Percentiles rank a stretch among this genome's conserved stretches.
phyloP scores from a whole-genome alignment of 2,113 vertebrate species.

The Myodes glareolus region DNA sequence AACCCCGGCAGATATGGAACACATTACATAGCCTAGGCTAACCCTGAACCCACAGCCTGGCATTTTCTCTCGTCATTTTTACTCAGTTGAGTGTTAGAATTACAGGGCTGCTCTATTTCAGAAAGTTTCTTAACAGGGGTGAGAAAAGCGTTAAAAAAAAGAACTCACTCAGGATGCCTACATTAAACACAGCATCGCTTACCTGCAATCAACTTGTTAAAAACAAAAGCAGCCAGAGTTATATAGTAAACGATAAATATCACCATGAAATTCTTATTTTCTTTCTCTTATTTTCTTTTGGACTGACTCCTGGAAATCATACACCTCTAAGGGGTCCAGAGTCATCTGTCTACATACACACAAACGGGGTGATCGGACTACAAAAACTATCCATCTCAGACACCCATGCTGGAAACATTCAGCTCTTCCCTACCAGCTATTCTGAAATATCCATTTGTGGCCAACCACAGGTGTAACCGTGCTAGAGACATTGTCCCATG shows the following conservation, averaged over 20 bases:
- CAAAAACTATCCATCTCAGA: not conserved
- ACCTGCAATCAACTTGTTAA: not conserved
- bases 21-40: not conserved
- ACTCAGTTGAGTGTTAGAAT: not conserved
- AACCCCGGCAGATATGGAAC: not conserved
- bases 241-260: not conserved
- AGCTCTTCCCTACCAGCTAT: not conserved
- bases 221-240: not conserved
- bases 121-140: not conserved
- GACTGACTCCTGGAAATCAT: no score
- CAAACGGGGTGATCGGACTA: not conserved
- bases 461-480: not conserved
- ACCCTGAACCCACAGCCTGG: not conserved
- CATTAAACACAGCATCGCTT: not conserved
- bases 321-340: not conserved
- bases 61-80: no score
- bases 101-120: not conserved
- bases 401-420: not conserved
- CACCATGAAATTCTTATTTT: not conserved
- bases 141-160: constrained; percentile 25
- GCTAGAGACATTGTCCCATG: not conserved
- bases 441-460: not conserved
- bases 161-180: not conserved
- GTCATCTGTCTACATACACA: not conserved
- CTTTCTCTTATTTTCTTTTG: not conserved